Conservation (phyloP, 2,888 invertebrate genomes). For the Scaptomyza polygonia region DNA sequence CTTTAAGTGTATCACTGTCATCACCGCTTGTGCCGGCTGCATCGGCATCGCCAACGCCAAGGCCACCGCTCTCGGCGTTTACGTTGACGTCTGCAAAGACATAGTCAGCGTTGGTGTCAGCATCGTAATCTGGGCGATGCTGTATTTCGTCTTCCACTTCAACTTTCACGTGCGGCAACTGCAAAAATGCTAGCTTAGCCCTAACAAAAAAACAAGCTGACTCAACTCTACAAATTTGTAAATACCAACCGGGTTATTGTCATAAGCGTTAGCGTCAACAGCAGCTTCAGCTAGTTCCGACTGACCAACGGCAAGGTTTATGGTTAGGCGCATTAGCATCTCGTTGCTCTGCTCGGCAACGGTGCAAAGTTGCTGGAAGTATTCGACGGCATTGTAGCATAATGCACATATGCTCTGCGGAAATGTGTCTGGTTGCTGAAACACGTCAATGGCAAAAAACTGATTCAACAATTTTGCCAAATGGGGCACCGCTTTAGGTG, state of each 20-base stretch:
- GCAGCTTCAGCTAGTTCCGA: background rate
- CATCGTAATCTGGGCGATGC: constrained; percentile 8
- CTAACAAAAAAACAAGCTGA: constrained; percentile 44
- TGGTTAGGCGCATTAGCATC: constrained; percentile 30
- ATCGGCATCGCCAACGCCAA: constrained; percentile 1
- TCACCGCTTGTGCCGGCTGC: background rate
- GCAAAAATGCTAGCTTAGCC: constrained; percentile 62
- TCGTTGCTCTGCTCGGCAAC: constrained; percentile 66
- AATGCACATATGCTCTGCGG: constrained; percentile 72
- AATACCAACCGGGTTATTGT: constrained; percentile 50
- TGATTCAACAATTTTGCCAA: constrained; percentile 62
- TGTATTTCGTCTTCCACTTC: constrained; percentile 39
- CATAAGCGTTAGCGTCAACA: constrained; percentile 1
- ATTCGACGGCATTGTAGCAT: constrained; percentile 72
- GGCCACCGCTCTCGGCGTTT: constrained; percentile 1
- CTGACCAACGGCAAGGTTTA: constrained; percentile 6
- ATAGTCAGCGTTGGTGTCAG: background rate
- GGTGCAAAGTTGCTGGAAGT: constrained; percentile 71
- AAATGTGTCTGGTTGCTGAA: constrained; percentile 58
- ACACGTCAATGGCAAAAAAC: constrained; percentile 70
- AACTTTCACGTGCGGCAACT: constrained; percentile 55
- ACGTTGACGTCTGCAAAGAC: background rate
- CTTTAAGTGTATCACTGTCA: constrained; percentile 7
- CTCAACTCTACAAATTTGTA: constrained; percentile 40
- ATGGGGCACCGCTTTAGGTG: constrained; percentile 56